Evolutionary conservation across 1,140 invertebrate genomes (phyloP).

Genomic region (Apis mellifera): Amel_HAv3.1 CM009934.2:12268001-12268500

Average conservation of each 20-base stretch:
- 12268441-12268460: background rate
- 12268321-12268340: slow-evolving; percentile 84
- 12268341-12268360: slow-evolving; percentile 87
- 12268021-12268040: slow-evolving; percentile 54
- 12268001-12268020: slow-evolving; percentile 62
- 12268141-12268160: background rate
- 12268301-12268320: slow-evolving; percentile 89
- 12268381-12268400: slow-evolving; percentile 88
- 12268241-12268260: slow-evolving; percentile 88
- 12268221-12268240: slow-evolving; percentile 86
- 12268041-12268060: slow-evolving; percentile 15
- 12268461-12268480: slow-evolving; percentile 13
- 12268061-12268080: background rate
- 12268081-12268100: background rate
- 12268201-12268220: slow-evolving; percentile 83
- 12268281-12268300: slow-evolving; percentile 93
- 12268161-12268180: too few species aligned
- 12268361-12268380: slow-evolving; percentile 93
- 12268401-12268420: background rate
- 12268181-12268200: too few species aligned
- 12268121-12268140: slow-evolving; percentile 24
- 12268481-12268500: slow-evolving; percentile 14
- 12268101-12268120: background rate
- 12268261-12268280: slow-evolving; percentile 92
- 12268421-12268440: background rate